Conservation (phyloP, 2,797 vertebrate genomes). For the Cynopterus sphinx region DNA sequence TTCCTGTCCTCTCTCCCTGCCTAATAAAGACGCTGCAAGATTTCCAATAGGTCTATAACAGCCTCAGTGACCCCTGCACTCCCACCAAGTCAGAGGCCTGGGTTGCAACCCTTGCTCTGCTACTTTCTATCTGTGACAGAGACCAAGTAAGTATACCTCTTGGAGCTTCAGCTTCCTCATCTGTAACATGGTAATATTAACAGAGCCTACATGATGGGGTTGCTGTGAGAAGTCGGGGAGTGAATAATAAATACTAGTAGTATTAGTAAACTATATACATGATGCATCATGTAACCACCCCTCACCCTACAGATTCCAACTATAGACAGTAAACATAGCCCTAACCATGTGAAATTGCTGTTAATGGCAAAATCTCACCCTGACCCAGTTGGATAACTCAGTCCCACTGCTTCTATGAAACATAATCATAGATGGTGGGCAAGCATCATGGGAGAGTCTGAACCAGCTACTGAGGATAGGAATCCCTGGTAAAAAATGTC, state of each 20-base stretch:
- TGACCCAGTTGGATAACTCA: background rate
- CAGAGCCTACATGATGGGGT: background rate
- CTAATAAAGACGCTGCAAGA: background rate
- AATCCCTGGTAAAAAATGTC: background rate
- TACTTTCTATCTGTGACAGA: background rate
- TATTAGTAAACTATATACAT: background rate
- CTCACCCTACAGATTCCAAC: background rate
- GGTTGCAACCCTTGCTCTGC: background rate
- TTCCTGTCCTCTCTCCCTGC: background rate
- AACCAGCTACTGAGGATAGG: background rate
- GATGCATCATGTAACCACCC: background rate
- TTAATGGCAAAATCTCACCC: background rate
- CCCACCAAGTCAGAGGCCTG: background rate
- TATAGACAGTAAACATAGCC: background rate
- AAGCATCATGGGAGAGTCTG: background rate
- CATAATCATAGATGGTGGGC: background rate
- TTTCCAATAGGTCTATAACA: background rate
- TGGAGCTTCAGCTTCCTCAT: slow-evolving; percentile 15
- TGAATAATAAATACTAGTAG: background rate
- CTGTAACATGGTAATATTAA: slow-evolving; percentile 38
- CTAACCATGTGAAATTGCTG: background rate
- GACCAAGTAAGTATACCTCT: background rate
- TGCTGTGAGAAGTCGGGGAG: background rate
- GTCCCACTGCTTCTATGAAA: background rate
- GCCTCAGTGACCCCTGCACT: background rate